phyloP scores from a whole-genome alignment of 2,797 vertebrate species.

The Malacoraja senta region DNA sequence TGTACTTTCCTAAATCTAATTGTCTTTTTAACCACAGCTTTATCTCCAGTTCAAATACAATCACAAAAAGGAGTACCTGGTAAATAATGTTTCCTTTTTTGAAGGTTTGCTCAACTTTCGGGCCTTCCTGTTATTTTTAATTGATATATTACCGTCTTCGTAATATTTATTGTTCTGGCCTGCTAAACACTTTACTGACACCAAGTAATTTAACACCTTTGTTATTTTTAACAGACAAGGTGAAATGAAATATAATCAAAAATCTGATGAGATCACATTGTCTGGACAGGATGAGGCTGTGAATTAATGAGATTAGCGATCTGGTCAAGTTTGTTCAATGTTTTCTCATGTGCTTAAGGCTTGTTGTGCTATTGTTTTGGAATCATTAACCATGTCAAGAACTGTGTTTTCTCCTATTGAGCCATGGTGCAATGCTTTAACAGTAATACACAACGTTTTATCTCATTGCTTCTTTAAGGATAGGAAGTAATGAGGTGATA shows the following conservation, averaged over 20 bases:
- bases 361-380: not conserved
- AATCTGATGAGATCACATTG: constrained; percentile 19
- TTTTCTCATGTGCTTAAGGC: too few relatives aligned
- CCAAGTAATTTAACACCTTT: constrained; percentile 12
- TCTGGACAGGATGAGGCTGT: constrained; percentile 1
- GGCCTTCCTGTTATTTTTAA: not conserved
- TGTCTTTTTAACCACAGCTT: not conserved
- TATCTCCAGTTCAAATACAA: not conserved
- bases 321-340: not conserved
- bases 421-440: not conserved
- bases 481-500: not conserved
- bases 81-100: not conserved
- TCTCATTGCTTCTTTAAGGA: not conserved
- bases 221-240: constrained; percentile 5
- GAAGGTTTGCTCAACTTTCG: not conserved
- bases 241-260: constrained; percentile 18
- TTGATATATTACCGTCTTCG: not conserved
- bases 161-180: not conserved
- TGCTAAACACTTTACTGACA: not conserved
- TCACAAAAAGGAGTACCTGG: not conserved
- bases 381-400: not conserved
- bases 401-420: not conserved
- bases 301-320: constrained; percentile 33
- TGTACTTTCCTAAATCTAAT: not conserved
- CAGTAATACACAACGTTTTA: not conserved